Evolutionary conservation across 2,113 vertebrate genomes (phyloP), one percentile per base, ranked within the genome.

Genomic region (Indri indri): DNA sequence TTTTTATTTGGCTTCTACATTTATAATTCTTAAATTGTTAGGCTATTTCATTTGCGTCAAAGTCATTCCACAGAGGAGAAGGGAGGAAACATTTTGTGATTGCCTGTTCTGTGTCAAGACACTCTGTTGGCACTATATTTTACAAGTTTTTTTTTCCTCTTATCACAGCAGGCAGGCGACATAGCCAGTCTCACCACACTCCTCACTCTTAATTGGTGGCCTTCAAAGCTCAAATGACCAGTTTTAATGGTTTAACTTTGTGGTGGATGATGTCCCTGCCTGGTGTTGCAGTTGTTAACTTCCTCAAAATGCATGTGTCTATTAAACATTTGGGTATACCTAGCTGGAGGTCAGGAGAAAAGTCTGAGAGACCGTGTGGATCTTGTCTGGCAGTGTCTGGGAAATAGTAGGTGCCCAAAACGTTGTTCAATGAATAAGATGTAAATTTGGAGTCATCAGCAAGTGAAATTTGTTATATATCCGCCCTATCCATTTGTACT

Each of bases 171-270:
- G 32, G 25, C n/a, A 94, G 45, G 16, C 88, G 18, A n/a, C 47
- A 73, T 66, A 66, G 59, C 20, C 76, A 25, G 34, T 74, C 37
- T 87, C 12, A 76, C 17, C 22, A n/a, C 10, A 5, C n/a, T 30
- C 3, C 61, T 59, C 4, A 66, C 14, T 22, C 74, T 91, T 83
- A 86, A n/a, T 22, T 80, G 17, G 57, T 47, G 17, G 17, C 7
- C 9, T 81, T 96, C 47, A 82, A 70, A 89, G 66, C 17, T 89
- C 22, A 82, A 66, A 66, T 59, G 23, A 65, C 25, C 85, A 42
- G 1, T 54, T 89, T 92, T 96, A 87, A 85, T 71, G 57, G 76
- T 86, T 96, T 54, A 79, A 6, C 54, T 96, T 74, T 95, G 32
- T 34, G 45, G 23, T 96, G 27, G 25, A n/a, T 92, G 13, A 79